A percentile compares a stretch with the other conserved stretches of the same genome.
Conservation (phyloP, 2,797 vertebrate genomes). For the Falco berigora region DNA sequence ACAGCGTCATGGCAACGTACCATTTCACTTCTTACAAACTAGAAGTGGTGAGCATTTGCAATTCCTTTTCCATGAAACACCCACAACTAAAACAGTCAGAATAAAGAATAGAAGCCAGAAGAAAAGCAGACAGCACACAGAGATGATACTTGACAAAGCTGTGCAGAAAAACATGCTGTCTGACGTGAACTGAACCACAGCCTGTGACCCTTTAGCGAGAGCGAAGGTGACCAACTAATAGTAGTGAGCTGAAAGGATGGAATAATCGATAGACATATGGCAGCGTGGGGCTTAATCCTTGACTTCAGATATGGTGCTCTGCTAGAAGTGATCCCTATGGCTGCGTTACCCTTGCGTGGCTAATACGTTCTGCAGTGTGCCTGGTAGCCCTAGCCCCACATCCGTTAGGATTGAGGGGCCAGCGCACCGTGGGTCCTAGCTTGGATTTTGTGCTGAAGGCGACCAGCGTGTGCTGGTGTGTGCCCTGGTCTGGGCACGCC, state of each 20-base stretch:
- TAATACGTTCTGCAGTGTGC: not conserved
- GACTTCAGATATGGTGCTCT: not conserved
- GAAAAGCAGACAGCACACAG: not conserved
- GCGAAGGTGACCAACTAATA: not conserved
- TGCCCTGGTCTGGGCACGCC: not conserved
- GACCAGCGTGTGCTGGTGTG: rapidly evolving
- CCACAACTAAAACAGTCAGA: not conserved
- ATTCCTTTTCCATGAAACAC: not conserved
- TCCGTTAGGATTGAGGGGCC: not conserved
- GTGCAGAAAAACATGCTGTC: not conserved
- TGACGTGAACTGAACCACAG: not conserved
- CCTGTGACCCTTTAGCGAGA: not conserved
- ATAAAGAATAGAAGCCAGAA: not conserved
- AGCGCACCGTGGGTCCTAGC: not conserved
- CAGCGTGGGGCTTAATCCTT: not conserved
- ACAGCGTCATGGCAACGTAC: rapidly evolving
- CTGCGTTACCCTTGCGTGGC: not conserved
- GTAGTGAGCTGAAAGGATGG: not conserved
- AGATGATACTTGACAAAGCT: not conserved
- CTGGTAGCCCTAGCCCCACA: not conserved
- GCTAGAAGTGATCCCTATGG: not conserved
- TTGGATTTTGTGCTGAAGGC: not conserved
- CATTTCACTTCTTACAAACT: not conserved
- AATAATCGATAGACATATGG: not conserved
- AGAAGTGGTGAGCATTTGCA: not conserved